Evolutionary conservation across 2,797 vertebrate genomes (phyloP), one percentile per base, ranked within the genome.

Genomic region (Squalus acanthias): DNA sequence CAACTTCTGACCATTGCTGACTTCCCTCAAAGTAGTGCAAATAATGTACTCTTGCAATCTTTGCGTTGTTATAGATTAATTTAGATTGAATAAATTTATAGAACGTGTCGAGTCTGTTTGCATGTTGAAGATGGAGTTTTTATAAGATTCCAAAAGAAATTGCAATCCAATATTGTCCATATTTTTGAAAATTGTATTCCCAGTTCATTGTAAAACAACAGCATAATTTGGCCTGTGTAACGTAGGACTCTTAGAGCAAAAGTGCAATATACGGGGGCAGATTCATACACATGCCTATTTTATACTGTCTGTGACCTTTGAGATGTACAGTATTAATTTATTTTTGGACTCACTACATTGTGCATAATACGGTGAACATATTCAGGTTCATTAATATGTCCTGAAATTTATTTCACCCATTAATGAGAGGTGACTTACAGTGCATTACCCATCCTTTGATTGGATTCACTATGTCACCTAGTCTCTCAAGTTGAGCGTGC

Each of bases 291-390:
- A 74, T 76, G 50, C 26, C 57, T 74, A 29, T 76, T 95, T 72
- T 95, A 74, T 76, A 95, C 94, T 95, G 69, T 76, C 94, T 74
- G 46, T 95, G 94, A 95, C 94, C 94, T 95, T 95, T 76, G 94
- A 95, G 94, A 74, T 95, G 94, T 95, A 76, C 94, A 95, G 94
- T 95, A 72, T 74, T 95, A 72, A 95, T 95, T 95, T 76, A 95
- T 74, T 95, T 95, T 95, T 76, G 70, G 69, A 57, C 94, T 76
- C 94, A 74, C 94, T 76, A 95, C 46, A 76, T 74, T 74, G 94
- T 95, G 94, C 94, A 76, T 76, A 95, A 76, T 95, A 76, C 26
- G 46, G 70, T 95, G 94, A 95, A 33, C 94, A 76, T 95, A 95
- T 95, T 95, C 70, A 95, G 70, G 69, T 95, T 95, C 94, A 76